Evolutionary conservation across 2,113 vertebrate species (phyloP), one percentile per base, ranked within the genome.

Genomic region (Oryzias javanicus): DNA sequence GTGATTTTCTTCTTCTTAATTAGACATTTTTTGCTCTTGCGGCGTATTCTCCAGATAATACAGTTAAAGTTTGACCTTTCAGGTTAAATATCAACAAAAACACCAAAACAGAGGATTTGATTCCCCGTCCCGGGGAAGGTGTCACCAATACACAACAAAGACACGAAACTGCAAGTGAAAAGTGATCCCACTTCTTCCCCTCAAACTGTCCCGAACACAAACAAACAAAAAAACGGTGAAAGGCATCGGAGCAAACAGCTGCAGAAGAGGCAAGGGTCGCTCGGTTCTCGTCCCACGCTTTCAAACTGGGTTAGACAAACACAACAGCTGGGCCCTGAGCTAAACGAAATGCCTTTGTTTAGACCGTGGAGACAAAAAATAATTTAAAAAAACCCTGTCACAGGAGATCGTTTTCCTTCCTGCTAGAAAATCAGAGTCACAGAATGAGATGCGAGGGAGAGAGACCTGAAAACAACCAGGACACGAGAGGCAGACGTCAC

Each of bases 241-340:
- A 47, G 42, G n/a, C 3, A 69, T 40, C 47, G 55, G 24, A 61
- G n/a, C n/a, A 42, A 24, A 77, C 83, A 82, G 85, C 83, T 85
- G 81, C 72, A 67, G 57, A 22, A 49, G 65, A 70, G 25, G 27
- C 17, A 1, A 29, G 55, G 62, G 62, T 80, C 29, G 13, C 22
- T 64, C 14, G 40, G 72, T 77, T 81, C 66, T 46, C 0, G 19
- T 75, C 69, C 66, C 69, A 76, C 49, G 4, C 61, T 76, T 62
- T 78, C 66, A 55, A 78, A 82, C 53, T 78, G 71, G 76, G 73
- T 83, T 58, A 82, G 54, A 77, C 44, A 74, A 85, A 84, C 81
- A 81, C 61, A 76, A 70, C 79, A 81, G 78, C 86, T 84, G 82
- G 78, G 51, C 64, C 27, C 44, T 3, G 46, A 74, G 64, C 75